Evolutionary conservation across 2,888 invertebrate genomes (phyloP), one percentile per base, ranked within the genome.

Genomic region (Neoaliturus tenellus): DNA sequence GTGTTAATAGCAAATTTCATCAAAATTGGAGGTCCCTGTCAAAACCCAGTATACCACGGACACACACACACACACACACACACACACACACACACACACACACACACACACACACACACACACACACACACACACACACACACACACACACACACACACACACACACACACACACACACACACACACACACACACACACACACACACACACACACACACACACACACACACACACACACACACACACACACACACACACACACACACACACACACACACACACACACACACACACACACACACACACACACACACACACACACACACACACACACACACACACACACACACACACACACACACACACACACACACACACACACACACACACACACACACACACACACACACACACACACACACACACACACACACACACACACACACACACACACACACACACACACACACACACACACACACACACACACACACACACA

Each of bases 391-490:
- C 51, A 51, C 51, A 51, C 51, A 51, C 51, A 51, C 51, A 51
- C 51, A 51, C 51, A 51, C 51, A 51, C 51, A 51, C 51, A 51
- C 51, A 51, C 51, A 51, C 51, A 51, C 51, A 14, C 6, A 51
- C 51, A 51, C 51, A 51, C 51, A 51, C 51, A 51, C 51, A 14
- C 6, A 51, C 51, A 51, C 51, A 51, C 51, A 51, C 51, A 51
- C 51, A 51, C 51, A 51, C 51, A 51, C 51, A 51, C 51, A 51
- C 51, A 51, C 51, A 51, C 51, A 51, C 51, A 51, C 51, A 51
- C 51, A 51, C 51, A 51, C 51, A 51, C 51, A 51, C 51, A 51
- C 51, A 51, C 51, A 51, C 51, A 51, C 51, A 51, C 51, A 51
- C 51, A 51, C 51, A 51, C 51, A 51, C 51, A 51, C 51, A 51